phyloP scores from a whole-genome alignment of 2,113 vertebrate species.

The Gobiocypris rarus region DNA sequence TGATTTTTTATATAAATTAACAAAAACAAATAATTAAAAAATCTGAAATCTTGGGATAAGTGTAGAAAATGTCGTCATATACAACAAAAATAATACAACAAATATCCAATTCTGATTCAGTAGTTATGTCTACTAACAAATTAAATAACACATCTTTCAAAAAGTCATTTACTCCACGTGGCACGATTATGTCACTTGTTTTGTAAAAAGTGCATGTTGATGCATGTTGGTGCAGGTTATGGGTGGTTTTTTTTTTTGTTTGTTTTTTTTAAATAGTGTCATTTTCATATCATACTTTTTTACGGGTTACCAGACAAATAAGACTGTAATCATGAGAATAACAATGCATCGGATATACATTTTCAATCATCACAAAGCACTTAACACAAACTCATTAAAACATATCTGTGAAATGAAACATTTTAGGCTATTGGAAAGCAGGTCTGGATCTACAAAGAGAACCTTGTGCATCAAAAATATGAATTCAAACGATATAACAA shows the following conservation, averaged over 20 bases:
- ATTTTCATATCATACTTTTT: background rate
- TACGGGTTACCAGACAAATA: conserved; percentile 24
- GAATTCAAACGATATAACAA: conserved; percentile 37
- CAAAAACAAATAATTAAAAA: background rate
- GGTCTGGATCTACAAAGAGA: conserved; percentile 8
- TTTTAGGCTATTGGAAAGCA: background rate
- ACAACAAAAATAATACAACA: conserved; percentile 10
- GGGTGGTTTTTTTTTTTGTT: background rate
- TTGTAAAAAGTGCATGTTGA: conserved; percentile 10
- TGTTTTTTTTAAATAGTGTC: background rate
- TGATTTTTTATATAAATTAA: background rate
- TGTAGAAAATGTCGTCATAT: conserved; percentile 5
- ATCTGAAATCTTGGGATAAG: background rate
- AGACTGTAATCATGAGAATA: conserved; percentile 25
- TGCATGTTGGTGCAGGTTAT: background rate
- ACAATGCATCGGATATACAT: conserved; percentile 19
- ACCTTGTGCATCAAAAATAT: conserved; percentile 13
- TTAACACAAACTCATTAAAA: conserved; percentile 25
- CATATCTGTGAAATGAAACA: background rate
- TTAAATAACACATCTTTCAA: conserved; percentile 5
- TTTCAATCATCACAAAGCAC: conserved; percentile 29
- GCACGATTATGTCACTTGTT: background rate
- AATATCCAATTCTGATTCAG: background rate
- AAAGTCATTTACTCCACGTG: background rate
- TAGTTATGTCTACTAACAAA: conserved; percentile 4